These are phyloP conservation scores for Phyto melanocephala DNA, from an alignment of 2,888 invertebrate genomes.

Conservation along the genomic window DNA sequence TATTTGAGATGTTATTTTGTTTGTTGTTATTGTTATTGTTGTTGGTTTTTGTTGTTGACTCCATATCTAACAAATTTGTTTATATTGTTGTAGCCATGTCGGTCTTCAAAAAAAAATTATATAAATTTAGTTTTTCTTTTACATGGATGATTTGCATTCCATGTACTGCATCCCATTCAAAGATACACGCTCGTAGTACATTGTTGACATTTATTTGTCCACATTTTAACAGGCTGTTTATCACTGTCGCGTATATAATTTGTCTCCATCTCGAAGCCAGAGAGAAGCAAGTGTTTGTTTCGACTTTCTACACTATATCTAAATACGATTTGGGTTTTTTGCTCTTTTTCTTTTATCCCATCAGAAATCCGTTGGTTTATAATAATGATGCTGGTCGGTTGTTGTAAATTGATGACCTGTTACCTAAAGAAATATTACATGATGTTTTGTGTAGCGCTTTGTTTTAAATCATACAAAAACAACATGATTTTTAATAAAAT, in stretches of 20 bases:
- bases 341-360: no score
- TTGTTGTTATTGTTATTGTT: conserved; percentile 4
- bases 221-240: conserved; percentile 63
- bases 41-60: conserved; percentile 4
- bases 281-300: no score
- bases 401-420: conserved; percentile 45
- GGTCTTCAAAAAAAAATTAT: neutral
- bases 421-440: conserved; percentile 47
- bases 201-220: conserved; percentile 63
- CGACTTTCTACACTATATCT: no score
- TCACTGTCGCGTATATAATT: conserved; percentile 49
- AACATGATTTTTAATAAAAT: conserved; percentile 32
- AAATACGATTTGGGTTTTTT: no score
- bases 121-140: conserved; percentile 5
- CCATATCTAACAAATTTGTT: neutral
- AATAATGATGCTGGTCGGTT: conserved; percentile 27
- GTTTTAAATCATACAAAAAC: neutral
- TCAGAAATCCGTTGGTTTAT: neutral
- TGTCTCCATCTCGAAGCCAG: neutral
- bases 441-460: neutral
- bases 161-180: conserved; percentile 11
- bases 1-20: conserved; percentile 17
- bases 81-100: no score
- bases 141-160: conserved; percentile 51
- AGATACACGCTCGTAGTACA: neutral